Base-by-base conservation (phyloP, 2,797 vertebrate genomes). In the Lutjanus argentimaculatus region DNA sequence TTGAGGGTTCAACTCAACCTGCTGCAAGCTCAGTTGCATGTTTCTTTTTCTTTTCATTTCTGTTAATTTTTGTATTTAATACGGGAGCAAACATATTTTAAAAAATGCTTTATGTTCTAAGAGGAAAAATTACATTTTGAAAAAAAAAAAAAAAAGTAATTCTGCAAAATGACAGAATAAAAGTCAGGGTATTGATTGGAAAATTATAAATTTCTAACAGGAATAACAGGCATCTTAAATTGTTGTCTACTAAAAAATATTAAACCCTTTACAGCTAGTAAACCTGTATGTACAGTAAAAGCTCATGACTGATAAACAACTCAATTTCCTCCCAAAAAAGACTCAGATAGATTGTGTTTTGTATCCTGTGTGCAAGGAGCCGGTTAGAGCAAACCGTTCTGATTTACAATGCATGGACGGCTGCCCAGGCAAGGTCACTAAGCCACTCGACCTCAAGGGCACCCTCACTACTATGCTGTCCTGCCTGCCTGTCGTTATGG, bases 361-460 rank as follows among this genome's bases (percentile, higher is more conserved):
- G 21, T 6, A 68, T 80, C 43, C 45, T 66, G 63, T 52, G 49
- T 65, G 62, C 49, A 40, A 72, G 36, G 55, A 82, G 80, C 56
- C 65, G 45, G 66, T 22, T 70, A 58, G 83, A 84, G 67, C 64
- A 25, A 74, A 61, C 25, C 2, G 17, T 30, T 57, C 71, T 77
- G 90, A 90, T 91, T 86, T 88, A 89, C 85, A 84, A 84, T 77
- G 84, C 67, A 88, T 80, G 80, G 85, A 77, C 56, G 21, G 75
- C 62, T 77, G 87, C 84, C 69, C 72, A 75, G 85, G 84, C 88
- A 89, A 93, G 91, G 92, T 92, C 93, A 88, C 85, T 67, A 77
- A 92, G 81, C 85, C 88, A 89, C 89, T 86, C 52, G 16, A 88
- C 80, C 82, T 84, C 90, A 92, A 93, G 88, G 91, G 83, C 90